Conservation (phyloP, 2,888 invertebrate genomes). For the Seladonia tumulorum region DNA sequence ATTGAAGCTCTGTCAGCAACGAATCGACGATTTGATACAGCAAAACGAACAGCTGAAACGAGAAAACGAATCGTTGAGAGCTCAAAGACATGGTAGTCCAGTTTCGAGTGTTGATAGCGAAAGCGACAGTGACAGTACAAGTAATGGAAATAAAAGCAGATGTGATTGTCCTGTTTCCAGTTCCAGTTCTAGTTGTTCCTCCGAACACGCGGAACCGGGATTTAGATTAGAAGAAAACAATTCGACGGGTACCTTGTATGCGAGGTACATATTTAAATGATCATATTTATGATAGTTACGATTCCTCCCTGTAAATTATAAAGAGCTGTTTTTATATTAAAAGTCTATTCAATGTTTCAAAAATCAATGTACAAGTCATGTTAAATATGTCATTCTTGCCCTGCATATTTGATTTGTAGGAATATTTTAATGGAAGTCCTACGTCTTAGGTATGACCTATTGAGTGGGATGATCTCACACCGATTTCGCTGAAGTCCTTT, state of each 20-base stretch:
- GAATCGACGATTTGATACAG: constrained; percentile 87
- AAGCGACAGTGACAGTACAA: constrained; percentile 84
- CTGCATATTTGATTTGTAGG: constrained; percentile 53
- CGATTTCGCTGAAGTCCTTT: too few relatives aligned
- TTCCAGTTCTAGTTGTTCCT: constrained; percentile 71
- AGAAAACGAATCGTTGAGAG: constrained; percentile 87
- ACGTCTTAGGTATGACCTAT: too few relatives aligned
- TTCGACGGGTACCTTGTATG: constrained; percentile 60
- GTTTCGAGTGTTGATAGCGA: constrained; percentile 85
- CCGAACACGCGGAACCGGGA: constrained; percentile 58
- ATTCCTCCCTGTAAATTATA: constrained; percentile 70
- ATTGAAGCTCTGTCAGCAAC: constrained; percentile 87
- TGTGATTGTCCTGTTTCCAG: constrained; percentile 74
- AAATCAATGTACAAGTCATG: constrained; percentile 38
- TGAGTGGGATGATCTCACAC: too few relatives aligned
- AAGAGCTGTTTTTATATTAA: constrained; percentile 46
- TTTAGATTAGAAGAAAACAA: constrained; percentile 48
- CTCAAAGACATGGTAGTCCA: constrained; percentile 73
- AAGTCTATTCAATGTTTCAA: constrained; percentile 59
- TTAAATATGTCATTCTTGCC: constrained; percentile 40
- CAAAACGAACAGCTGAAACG: constrained; percentile 88
- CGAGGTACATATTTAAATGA: constrained; percentile 44
- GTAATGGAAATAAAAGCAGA: constrained; percentile 71
- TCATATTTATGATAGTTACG: constrained; percentile 57
- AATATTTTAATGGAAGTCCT: too few relatives aligned